Base-by-base conservation (phyloP, 2,888 invertebrate genomes). In the Uloborus plumipes region DNA sequence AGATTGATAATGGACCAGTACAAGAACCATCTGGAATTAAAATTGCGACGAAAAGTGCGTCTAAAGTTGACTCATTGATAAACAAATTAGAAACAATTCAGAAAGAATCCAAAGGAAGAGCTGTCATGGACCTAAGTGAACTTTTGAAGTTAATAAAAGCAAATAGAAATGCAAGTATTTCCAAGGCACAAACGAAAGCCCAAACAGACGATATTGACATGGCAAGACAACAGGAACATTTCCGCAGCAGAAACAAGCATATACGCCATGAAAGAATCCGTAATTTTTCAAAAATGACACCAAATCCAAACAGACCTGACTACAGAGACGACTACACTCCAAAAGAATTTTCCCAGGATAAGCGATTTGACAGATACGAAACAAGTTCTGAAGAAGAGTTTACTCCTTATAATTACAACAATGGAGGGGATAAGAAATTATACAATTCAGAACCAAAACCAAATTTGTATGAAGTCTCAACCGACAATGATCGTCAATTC, bases 31-130 rank as follows among this genome's bases (percentile, higher is more conserved):
- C 3, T 39, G 39, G 39, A 9, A 39, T 39, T 39, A 39, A 39
- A 39, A 39, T 39, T 39, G 39, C 39, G 7, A 39, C 39, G 11
- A 39, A 39, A 39, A 39, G 39, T 39, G 39, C 11, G 1, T 51
- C 64, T 3, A 81, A 81, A 64, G 22, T 81, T 50, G 65, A 81
- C 18, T 61, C 62, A 1, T 20, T 81, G 15, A 74, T 81, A 47
- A 81, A 70, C n/a, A 81, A 81, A 58, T 31, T 81, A 11, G 80
- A 81, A 50, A 69, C 18, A 11, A 67, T 81, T 58, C 74, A 81
- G 59, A 75, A 55, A 49, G 74, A 65, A 39, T 49, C 74, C 0
- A 81, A 81, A 58, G 80, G 80, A 20, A 69, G 69, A 51, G 74
- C 80, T 11, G 74, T 81, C 2, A 53, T 81, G 64, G 80, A 81